These are phyloP conservation scores for Linyphia triangularis DNA, from an alignment of 2,888 invertebrate genomes.

Conservation along the genomic window DNA sequence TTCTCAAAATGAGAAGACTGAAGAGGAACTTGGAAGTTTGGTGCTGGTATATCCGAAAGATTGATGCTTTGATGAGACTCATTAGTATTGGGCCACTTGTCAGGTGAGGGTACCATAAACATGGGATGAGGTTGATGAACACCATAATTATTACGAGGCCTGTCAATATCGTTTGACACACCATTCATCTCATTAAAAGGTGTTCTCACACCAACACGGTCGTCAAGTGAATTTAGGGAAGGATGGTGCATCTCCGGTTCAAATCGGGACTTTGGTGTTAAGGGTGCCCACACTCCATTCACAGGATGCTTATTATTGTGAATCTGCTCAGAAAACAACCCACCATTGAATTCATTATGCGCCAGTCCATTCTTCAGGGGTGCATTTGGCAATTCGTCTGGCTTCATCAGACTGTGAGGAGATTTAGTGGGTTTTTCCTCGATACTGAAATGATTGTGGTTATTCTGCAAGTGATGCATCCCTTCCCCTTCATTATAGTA, in stretches of 20 bases:
- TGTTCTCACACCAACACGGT: conserved; percentile 18
- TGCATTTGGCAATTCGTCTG: conserved; percentile 36
- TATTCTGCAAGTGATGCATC: conserved; percentile 25
- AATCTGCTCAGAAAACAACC: conserved; percentile 26
- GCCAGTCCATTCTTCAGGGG: conserved; percentile 43
- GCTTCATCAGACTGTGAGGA: conserved; percentile 4
- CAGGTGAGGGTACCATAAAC: not conserved
- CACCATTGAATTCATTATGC: conserved; percentile 26
- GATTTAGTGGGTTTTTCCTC: conserved; percentile 58
- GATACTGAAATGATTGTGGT: conserved; percentile 19
- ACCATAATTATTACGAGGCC: conserved; percentile 14
- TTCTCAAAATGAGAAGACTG: conserved; percentile 42
- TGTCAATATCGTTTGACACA: conserved; percentile 40
- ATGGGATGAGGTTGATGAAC: conserved; percentile 10
- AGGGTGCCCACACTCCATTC: conserved; percentile 54
- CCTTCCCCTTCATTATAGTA: conserved; percentile 8
- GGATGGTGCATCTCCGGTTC: conserved; percentile 40
- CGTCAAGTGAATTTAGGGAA: conserved; percentile 32
- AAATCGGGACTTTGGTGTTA: conserved; percentile 39
- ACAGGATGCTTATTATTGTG: conserved; percentile 36
- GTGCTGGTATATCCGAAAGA: conserved; percentile 8
- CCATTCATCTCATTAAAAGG: conserved; percentile 66
- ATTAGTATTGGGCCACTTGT: conserved; percentile 53
- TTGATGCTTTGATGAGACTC: conserved; percentile 16
- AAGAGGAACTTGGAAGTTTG: not conserved